Evolutionary conservation across 2,797 vertebrate genomes (phyloP).

Genomic region (Anolis apletophallus): DNA sequence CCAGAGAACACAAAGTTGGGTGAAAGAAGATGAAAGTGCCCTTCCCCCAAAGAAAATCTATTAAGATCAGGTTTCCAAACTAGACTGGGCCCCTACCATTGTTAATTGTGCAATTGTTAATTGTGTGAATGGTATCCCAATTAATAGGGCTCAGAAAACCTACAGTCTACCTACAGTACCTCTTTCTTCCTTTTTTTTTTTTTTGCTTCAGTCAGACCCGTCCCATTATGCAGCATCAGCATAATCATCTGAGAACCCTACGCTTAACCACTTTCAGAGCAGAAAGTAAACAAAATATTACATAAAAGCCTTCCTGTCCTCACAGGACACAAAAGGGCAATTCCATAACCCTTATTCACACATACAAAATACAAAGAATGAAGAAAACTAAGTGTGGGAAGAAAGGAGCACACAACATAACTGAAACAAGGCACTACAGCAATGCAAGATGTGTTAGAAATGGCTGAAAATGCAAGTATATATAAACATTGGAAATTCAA

Average conservation of each 20-base stretch:
- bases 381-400: slow-evolving; percentile 11
- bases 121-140: neutral
- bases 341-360: slow-evolving; percentile 2
- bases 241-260: slow-evolving; percentile 13
- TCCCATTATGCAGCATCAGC: neutral
- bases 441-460: neutral
- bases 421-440: neutral
- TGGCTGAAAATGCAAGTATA: neutral
- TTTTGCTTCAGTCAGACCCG: neutral
- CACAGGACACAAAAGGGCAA: slow-evolving; percentile 18
- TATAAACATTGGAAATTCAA: neutral
- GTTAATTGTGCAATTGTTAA: neutral
- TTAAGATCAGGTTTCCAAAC: too few species aligned
- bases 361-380: neutral
- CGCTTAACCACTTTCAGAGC: slow-evolving; percentile 7
- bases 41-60: too few species aligned
- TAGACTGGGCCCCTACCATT: neutral
- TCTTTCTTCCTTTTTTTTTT: neutral
- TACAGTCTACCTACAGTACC: neutral
- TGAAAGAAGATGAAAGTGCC: too few species aligned
- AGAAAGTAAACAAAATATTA: slow-evolving; percentile 9
- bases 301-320: slow-evolving; percentile 19
- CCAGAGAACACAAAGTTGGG: too few species aligned
- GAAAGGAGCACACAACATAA: neutral
- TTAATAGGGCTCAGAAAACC: neutral